phyloP scores from a whole-genome alignment of 2,113 vertebrate species.

The Protobothrops flavoviridis region DNA sequence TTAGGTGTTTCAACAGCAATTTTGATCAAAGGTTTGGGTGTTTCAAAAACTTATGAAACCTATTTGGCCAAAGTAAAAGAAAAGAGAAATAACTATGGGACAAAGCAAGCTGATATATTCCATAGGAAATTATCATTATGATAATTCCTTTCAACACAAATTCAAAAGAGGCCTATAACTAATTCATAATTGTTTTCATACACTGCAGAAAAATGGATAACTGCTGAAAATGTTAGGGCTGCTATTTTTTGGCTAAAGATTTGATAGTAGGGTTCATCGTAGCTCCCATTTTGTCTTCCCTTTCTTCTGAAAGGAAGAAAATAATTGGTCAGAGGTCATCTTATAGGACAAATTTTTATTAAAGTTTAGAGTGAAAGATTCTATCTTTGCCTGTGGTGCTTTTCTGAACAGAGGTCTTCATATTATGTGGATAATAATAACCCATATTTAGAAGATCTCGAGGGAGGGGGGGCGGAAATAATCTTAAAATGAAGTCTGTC shows the following conservation, averaged over 20 bases:
- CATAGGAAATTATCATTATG: background rate
- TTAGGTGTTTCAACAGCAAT: background rate
- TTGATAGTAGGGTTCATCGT: slow-evolving; percentile 21
- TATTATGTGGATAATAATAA: slow-evolving; percentile 53
- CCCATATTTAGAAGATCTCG: slow-evolving; percentile 41
- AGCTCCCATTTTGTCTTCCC: slow-evolving; percentile 20
- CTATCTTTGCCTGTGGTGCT: slow-evolving; percentile 48
- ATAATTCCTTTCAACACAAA: background rate
- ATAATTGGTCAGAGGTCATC: slow-evolving; percentile 50
- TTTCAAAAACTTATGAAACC: background rate
- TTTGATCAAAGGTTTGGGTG: background rate
- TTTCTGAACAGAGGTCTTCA: slow-evolving; percentile 10
- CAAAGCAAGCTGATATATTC: background rate
- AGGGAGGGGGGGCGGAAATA: slow-evolving; percentile 17
- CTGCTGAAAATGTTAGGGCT: slow-evolving; percentile 31
- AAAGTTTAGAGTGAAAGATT: slow-evolving; percentile 54
- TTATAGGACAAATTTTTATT: slow-evolving; percentile 53
- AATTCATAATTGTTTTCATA: background rate
- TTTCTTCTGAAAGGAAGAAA: slow-evolving; percentile 30
- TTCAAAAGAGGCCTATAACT: background rate
- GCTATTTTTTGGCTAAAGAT: slow-evolving; percentile 31
- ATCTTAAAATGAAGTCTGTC: slow-evolving; percentile 46
- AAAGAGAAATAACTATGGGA: background rate
- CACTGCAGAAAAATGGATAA: background rate
- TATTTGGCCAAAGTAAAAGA: background rate